Evolutionary conservation across 1,140 invertebrate genomes (phyloP).

Genomic region (Macrotrachela quadricornifera): DNA sequence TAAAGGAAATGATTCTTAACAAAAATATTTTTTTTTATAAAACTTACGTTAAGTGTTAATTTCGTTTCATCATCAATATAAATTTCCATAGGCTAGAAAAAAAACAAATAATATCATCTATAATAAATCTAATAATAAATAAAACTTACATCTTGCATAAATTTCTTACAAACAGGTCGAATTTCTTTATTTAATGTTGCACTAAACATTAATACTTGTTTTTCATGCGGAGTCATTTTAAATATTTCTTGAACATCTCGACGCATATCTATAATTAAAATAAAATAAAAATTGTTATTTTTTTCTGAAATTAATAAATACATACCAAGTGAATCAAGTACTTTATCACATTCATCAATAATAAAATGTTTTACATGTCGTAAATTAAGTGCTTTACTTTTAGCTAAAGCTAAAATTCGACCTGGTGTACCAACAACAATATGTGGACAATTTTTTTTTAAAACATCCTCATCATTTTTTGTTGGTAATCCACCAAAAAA

Average conservation of each 20-base stretch:
- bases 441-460: slow-evolving; percentile 81
- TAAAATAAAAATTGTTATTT: too few relatives aligned
- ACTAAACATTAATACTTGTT: slow-evolving; percentile 99
- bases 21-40: too few relatives aligned
- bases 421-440: slow-evolving; percentile 95
- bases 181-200: slow-evolving; percentile 97
- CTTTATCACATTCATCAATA: slow-evolving; percentile 94
- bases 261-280: slow-evolving; percentile 30
- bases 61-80: slow-evolving; percentile 99
- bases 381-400: slow-evolving; percentile 58
- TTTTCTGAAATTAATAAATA: too few relatives aligned
- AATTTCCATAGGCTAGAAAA: slow-evolving; percentile 83
- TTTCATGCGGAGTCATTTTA: slow-evolving; percentile 82
- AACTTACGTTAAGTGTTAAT: slow-evolving; percentile 58
- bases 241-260: slow-evolving; percentile 99
- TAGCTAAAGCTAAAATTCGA: slow-evolving; percentile 69
- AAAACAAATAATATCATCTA: neutral
- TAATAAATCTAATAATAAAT: neutral
- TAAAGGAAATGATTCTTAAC: too few relatives aligned
- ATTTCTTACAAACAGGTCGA: slow-evolving; percentile 94
- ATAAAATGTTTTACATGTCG: slow-evolving; percentile 93
- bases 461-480: slow-evolving; percentile 78
- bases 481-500: slow-evolving; percentile 92
- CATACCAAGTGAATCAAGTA: slow-evolving; percentile 79
- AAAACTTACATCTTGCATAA: slow-evolving; percentile 94